Evolutionary conservation across 2,888 invertebrate genomes (phyloP), one percentile per base, ranked within the genome.

Genomic region (Leptinotarsa tumamoca): DNA sequence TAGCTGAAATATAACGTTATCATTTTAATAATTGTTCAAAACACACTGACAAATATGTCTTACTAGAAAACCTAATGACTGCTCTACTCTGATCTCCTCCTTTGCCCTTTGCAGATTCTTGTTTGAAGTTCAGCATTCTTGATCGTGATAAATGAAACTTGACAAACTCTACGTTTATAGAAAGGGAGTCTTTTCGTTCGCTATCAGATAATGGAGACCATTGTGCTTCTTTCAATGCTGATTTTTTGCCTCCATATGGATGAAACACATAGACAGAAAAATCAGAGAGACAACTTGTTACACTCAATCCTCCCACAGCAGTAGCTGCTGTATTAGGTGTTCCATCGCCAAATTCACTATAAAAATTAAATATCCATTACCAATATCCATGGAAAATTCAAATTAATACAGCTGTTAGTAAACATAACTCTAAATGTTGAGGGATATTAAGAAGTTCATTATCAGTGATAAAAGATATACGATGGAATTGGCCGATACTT

Each of bases 231-330:
- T 94, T 94, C 13, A 90, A 83, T 13, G 94, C 94, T 70, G 95
- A 92, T 88, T 96, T 96, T 88, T 97, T 97, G 68, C 95, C 95
- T 10, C 98, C 98, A 87, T 98, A 99, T 0, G 99, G 99, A 90
- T 99, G 99, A 90, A 98, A 99, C 85, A 99, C 97, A 89, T 97
- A 98, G 4, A 99, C 95, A 2, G 97, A 98, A 90, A 99, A 99
- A 89, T 98, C 98, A 0, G 98, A 96, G 77, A 99, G 91, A 84
- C 97, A 98, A 0, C 98, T 98, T 0, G 98, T 99, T 7, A 99
- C 96, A 87, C 98, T 97, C 2, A 97, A 90, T 0, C 97, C 96
- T 50, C 96, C 96, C 84, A 94, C 93, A 0, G 94, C 94, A 3
- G 94, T 92, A 0, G 93, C 92, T 0, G 92, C 91, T 21, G 88